A percentile compares a stretch with the other conserved stretches of the same genome.
Conservation (phyloP, 2,113 vertebrate genomes). For the Syngnathus scovelli region DNA sequence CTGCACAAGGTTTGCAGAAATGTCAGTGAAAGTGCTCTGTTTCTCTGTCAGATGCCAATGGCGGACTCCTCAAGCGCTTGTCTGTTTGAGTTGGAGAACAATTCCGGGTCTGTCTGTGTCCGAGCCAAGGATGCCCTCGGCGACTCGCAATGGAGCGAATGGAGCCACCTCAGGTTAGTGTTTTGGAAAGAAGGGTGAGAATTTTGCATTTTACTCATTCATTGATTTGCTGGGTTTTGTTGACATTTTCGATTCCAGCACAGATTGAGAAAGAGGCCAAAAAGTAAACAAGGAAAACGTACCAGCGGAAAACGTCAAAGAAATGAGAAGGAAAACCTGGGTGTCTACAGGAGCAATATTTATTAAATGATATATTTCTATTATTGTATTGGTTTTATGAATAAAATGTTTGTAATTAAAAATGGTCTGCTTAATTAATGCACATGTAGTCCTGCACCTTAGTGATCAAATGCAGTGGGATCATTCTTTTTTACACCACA, state of each 20-base stretch:
- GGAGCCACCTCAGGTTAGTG: constrained; percentile 58
- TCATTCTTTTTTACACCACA: no score
- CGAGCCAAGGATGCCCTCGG: constrained; percentile 59
- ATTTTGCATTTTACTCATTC: background rate
- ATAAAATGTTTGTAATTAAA: background rate
- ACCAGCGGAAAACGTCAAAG: background rate
- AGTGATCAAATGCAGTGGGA: background rate
- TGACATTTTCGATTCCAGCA: background rate
- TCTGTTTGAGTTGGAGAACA: constrained; percentile 37
- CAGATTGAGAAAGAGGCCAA: constrained; percentile 22
- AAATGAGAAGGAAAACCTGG: background rate
- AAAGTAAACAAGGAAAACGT: constrained; percentile 6
- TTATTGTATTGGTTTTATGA: background rate
- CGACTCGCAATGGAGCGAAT: constrained; percentile 66
- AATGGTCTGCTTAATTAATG: background rate
- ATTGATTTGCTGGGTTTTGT: background rate
- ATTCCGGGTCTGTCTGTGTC: constrained; percentile 43
- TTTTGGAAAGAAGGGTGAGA: background rate
- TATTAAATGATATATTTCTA: background rate
- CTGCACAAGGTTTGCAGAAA: background rate
- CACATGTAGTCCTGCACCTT: background rate
- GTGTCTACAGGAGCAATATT: background rate
- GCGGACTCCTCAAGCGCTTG: constrained; percentile 32
- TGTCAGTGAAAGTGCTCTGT: background rate
- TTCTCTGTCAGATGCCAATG: constrained; percentile 9